A percentile compares a stretch with the other conserved stretches of the same genome.
Evolutionary conservation across 2,113 vertebrate species (phyloP).

Genomic region (Gambusia affinis): DNA sequence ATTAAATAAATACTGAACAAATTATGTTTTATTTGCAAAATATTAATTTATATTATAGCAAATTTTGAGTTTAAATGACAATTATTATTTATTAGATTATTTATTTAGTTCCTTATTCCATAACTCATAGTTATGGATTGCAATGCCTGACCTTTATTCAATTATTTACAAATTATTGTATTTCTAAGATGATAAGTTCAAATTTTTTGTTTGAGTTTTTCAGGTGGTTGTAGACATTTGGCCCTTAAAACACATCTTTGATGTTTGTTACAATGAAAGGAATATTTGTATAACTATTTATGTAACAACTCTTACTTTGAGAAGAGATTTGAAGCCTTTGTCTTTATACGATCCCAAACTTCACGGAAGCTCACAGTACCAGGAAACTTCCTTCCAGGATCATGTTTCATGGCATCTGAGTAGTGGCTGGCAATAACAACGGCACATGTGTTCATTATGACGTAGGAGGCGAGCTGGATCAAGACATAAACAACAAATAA

Average conservation of each 20-base stretch:
- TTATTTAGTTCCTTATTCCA: too few species aligned
- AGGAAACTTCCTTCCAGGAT: fast-evolving
- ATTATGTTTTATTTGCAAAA: neutral
- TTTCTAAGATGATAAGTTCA: too few species aligned
- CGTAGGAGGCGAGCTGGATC: conserved; percentile 16
- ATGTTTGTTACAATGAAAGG: neutral
- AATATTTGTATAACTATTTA: too few species aligned
- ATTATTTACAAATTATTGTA: too few species aligned
- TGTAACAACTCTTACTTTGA: neutral
- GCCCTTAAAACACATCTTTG: neutral
- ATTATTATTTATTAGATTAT: too few species aligned
- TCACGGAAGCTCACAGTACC: neutral
- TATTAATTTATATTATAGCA: too few species aligned
- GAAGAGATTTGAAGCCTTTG: neutral
- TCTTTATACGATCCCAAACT: too few species aligned
- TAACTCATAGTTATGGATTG: too few species aligned
- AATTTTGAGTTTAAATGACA: too few species aligned
- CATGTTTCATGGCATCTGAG: neutral
- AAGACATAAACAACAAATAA: neutral
- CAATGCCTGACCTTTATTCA: too few species aligned
- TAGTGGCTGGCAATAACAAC: conserved; percentile 31
- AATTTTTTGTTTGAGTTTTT: neutral
- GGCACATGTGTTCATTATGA: conserved; percentile 16
- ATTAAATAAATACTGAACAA: neutral
- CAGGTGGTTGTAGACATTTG: neutral